These are phyloP conservation scores for Olivierus martensii DNA, from an alignment of 1,140 invertebrate genomes.

Conservation along the genomic window DNA sequence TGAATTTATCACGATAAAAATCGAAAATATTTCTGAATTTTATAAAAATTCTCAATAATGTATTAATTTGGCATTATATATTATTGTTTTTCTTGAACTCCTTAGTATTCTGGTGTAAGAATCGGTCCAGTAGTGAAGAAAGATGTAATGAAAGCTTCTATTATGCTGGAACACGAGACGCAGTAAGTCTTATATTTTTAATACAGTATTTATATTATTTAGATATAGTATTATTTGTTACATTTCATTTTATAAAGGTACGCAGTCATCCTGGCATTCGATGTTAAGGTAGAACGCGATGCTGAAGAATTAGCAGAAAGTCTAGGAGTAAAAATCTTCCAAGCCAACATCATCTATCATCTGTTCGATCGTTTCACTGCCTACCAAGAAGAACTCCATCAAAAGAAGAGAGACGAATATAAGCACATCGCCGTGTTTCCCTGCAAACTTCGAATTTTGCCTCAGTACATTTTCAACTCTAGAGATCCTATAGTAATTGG, in stretches of 20 bases:
- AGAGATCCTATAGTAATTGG: slow-evolving; percentile 95
- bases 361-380: slow-evolving; percentile 94
- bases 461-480: slow-evolving; percentile 93
- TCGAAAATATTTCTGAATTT: too few relatives aligned
- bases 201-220: too few relatives aligned
- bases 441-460: slow-evolving; percentile 75
- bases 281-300: slow-evolving; percentile 95
- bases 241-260: slow-evolving; percentile 51
- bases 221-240: too few relatives aligned
- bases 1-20: too few relatives aligned
- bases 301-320: slow-evolving; percentile 94
- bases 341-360: slow-evolving; percentile 99
- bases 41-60: too few relatives aligned
- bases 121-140: slow-evolving; percentile 99
- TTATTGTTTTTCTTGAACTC: slow-evolving; percentile 29
- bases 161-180: slow-evolving; percentile 95
- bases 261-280: slow-evolving; percentile 96
- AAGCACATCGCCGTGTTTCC: slow-evolving; percentile 96
- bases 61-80: not conserved
- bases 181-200: too few relatives aligned
- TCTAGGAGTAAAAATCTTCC: slow-evolving; percentile 90
- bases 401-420: slow-evolving; percentile 84
- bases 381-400: slow-evolving; percentile 84
- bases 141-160: slow-evolving; percentile 98
- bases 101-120: slow-evolving; percentile 94